Base-by-base conservation (phyloP, 1,140 invertebrate species). In the Procambarus virginalis region DNA sequence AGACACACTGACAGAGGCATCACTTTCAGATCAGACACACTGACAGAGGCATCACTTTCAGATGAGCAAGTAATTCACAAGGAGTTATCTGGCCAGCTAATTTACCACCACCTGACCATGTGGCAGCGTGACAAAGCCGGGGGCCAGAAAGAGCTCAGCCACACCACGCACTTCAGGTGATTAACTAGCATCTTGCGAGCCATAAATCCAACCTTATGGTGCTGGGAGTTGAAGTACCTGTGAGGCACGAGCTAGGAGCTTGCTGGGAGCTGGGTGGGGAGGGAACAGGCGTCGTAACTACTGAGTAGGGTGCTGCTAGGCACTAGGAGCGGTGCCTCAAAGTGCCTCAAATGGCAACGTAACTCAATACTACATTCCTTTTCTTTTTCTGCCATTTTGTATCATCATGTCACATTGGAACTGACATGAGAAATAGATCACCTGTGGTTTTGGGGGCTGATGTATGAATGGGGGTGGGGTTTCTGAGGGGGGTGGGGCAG, bases 81-180 rank as follows among this genome's bases (percentile, higher is more conserved):
- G 12, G 20, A 55, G 12, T 22, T 22, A 8, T 55, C 49, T n/a
- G 10, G 49, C 34, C 49, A 55, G 78, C 51, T 22, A 80, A 80
- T 80, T 80, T 80, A 80, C 55, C 78, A 80, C 49, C 78, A 80
- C 49, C 49, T 80, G 55, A 80, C 49, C 55, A 80, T 80, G 34
- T 34, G 49, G 78, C 49, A 55, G 14, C 78, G 78, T 22, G 49
- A 58, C 49, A 80, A 5, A 34, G 46, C 22, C n/a, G 78, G 78
- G 55, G 78, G 78, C 78, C n/a, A 55, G 20, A 55, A 9, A 22
- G 49, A n/a, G 49, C 78, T 58, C 10, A 34, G n/a, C 78, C 45
- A 22, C 78, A 51, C 78, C 0, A 8, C 20, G 20, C 78, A 10
- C 3, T n/a, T 34, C 3, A 6, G 20, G 49, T 20, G 12, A 73